phyloP scores from a whole-genome alignment of 2,113 vertebrate species.

The Trogon surrucura region DNA sequence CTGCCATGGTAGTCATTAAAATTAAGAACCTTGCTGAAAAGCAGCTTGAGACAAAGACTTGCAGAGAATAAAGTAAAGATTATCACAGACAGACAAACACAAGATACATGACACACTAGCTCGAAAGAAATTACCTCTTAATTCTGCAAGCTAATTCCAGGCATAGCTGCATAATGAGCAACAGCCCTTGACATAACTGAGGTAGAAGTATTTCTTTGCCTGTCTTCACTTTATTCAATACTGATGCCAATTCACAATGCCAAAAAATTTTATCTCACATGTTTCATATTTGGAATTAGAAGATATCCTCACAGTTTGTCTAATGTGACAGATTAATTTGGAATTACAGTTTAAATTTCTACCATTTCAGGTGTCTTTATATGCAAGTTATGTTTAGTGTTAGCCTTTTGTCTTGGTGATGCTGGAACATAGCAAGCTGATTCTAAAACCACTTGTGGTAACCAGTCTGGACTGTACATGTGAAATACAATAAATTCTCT shows the following conservation, averaged over 20 bases:
- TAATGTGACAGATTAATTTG: neutral
- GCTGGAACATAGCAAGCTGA: neutral
- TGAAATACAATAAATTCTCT: neutral
- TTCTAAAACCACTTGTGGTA: neutral
- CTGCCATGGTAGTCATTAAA: constrained; percentile 25
- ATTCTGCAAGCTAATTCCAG: constrained; percentile 16
- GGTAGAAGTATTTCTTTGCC: neutral
- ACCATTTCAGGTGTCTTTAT: neutral
- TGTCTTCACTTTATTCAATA: neutral
- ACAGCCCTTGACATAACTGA: neutral
- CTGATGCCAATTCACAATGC: neutral
- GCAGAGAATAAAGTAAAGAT: constrained; percentile 2
- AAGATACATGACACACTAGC: neutral
- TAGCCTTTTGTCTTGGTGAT: neutral
- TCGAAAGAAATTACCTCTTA: neutral
- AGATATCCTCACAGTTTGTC: neutral
- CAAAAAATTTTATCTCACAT: neutral
- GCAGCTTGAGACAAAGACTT: neutral
- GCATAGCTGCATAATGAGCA: neutral
- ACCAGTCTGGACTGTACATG: neutral
- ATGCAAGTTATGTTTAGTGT: neutral
- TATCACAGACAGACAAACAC: neutral
- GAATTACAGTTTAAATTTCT: neutral
- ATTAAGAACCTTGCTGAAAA: constrained; percentile 6
- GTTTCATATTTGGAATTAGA: neutral